phyloP scores from a whole-genome alignment of 2,797 vertebrate species.

The Rhinogobio ventralis region DNA sequence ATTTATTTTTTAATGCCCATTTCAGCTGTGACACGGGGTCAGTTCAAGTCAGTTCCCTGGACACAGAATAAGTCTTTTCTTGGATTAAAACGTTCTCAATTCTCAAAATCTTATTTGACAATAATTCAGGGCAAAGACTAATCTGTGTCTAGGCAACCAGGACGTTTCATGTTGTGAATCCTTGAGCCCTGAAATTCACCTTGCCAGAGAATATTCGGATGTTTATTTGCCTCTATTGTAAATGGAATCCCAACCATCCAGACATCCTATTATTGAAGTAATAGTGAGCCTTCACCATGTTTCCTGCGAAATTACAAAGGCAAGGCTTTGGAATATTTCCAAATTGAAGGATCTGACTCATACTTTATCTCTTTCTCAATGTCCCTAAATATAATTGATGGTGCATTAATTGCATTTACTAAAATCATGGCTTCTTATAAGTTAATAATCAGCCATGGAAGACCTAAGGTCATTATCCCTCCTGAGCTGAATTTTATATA shows the following conservation, averaged over 20 bases:
- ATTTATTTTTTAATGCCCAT: not conserved
- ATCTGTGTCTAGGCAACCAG: conserved; percentile 20
- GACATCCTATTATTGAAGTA: conserved; percentile 28
- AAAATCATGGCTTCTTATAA: conserved; percentile 61
- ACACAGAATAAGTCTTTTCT: not conserved
- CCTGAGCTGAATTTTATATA: conserved; percentile 61
- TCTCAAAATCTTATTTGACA: conserved; percentile 17
- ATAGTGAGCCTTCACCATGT: not conserved
- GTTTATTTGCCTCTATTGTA: conserved; percentile 21
- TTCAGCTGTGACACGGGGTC: not conserved
- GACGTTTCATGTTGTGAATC: conserved; percentile 18
- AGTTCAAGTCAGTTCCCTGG: not conserved
- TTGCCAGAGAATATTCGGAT: not conserved
- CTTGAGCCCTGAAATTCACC: conserved; percentile 15
- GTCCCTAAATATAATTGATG: conserved; percentile 59
- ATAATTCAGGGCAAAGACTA: conserved; percentile 23
- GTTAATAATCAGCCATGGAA: conserved; percentile 62
- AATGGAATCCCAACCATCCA: conserved; percentile 3
- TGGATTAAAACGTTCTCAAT: not conserved
- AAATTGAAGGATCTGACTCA: conserved; percentile 32
- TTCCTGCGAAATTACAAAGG: not conserved
- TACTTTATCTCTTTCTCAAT: conserved; percentile 43
- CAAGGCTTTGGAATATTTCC: conserved; percentile 14
- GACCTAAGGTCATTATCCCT: conserved; percentile 65
- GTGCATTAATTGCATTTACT: conserved; percentile 62